Evolutionary conservation across 2,797 vertebrate genomes (phyloP), one percentile per base, ranked within the genome.

Genomic region (Muscicapa striata): DNA sequence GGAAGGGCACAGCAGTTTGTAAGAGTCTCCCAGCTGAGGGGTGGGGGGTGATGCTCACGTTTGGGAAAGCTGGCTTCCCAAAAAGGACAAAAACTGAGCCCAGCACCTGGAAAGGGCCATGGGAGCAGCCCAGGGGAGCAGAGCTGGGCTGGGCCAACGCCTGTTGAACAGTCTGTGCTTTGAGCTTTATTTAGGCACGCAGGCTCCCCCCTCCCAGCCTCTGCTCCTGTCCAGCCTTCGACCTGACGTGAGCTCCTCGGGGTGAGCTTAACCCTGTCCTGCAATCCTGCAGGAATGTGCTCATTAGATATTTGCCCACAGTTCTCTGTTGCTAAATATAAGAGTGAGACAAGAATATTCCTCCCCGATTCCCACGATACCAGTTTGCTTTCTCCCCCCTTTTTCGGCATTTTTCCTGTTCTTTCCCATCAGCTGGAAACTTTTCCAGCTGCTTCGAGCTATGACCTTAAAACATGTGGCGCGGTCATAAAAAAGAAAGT

Each of bases 341-440:
- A 92, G 80, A 86, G 89, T 17, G 87, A 93, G 95, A 93, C 36
- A 11, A 92, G 87, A 95, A 93, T 95, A 93, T 95, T 94, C 90
- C 70, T 90, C 27, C 62, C 17, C 2, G 77, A 96, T 97, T 97
- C 97, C 96, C 97, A 97, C 93, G 96, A 95, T 95, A 96, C 92
- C 87, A 58, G 86, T 93, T 91, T 84, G 78, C 1, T 5, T 82
- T 92, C 90, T 89, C 69, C 75, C 85, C 77, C 59, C 57, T 46
- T 89, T 89, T 91, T 64, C 70, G 41, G 59, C 30, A 48, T 91
- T 92, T 96, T 86, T 66, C 66, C 84, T 92, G 73, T 59, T 84
- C 75, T 96, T 97, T 97, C 96, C 91, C 97, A 97, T 97, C 96
- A 93, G 96, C 83, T 97, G 95, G 96, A 97, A 95, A 89, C 76